Percentiles rank a stretch among this genome's conserved stretches.
phyloP scores from a whole-genome alignment of 2,113 vertebrate species.

The Isichthys henryi region DNA sequence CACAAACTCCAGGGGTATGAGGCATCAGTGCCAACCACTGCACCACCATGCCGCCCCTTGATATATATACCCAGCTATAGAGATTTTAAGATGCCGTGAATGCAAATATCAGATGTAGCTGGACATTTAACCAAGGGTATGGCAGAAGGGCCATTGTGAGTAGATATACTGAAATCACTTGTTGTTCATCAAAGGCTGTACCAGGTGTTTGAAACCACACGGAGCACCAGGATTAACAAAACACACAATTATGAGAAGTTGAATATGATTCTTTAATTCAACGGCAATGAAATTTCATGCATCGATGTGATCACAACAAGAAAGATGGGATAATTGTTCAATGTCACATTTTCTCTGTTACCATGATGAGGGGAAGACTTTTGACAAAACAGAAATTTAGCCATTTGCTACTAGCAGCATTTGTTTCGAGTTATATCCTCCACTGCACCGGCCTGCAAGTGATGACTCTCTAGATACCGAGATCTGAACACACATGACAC shows the following conservation, averaged over 20 bases:
- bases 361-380: background rate
- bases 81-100: background rate
- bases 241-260: background rate
- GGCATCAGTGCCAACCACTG: background rate
- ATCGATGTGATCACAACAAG: slow-evolving; percentile 14
- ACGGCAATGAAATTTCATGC: slow-evolving; percentile 45
- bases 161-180: background rate
- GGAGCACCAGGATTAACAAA: background rate
- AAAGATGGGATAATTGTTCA: background rate
- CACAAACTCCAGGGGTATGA: background rate
- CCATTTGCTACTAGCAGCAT: background rate
- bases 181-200: background rate
- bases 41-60: background rate
- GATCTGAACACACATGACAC: background rate
- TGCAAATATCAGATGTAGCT: background rate
- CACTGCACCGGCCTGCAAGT: background rate
- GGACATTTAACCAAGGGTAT: background rate
- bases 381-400: background rate
- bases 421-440: background rate
- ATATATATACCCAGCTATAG: background rate
- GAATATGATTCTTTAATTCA: slow-evolving; percentile 40
- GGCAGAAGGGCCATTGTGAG: background rate
- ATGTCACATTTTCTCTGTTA: slow-evolving; percentile 1
- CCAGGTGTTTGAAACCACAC: background rate
- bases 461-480: background rate